Evolutionary conservation across 2,888 invertebrate genomes (phyloP), one percentile per base, ranked within the genome.

Genomic region (Stenodera caucasica): DNA sequence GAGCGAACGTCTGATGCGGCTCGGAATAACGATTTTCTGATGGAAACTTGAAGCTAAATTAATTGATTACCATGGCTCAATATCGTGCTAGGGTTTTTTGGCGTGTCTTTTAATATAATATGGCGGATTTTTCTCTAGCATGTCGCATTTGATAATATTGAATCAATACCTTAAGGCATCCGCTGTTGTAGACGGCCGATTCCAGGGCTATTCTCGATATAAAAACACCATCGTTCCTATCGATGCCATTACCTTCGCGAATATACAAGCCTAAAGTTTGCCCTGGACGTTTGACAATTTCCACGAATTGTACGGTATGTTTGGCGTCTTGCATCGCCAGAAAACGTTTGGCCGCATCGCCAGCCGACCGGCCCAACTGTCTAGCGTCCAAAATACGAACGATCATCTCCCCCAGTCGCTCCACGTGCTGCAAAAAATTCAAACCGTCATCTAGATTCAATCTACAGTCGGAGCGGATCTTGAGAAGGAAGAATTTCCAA

Each of bases 181-280:
- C 97, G 78, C 96, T 96, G 82, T 96, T 96, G 82, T 96, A 97
- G 49, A 98, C 96, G 33, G 97, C 96, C 52, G 96, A 96, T 81
- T 97, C 97, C 74, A 96, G 85, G 35, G 98, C 98, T 78, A 96
- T 94, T 73, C 93, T 84, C 8, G 98, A 98, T 81, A 99, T 98
- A 84, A 99, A 99, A 64, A 99, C 98, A 50, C 99, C 99, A 75
- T 97, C 96, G 51, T 90, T 89, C 64, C 96, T 87, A 75, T 96
- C 94, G 57, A 92, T 88, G n/a, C 98, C 98, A 77, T 99, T 98
- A n/a, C 98, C 98, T 86, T 99, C 98, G 40, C 98, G 87, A 76
- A 99, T 98, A 81, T 99, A 99, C 63, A 99, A 86, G 49, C 99
- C 99, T 66, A 99, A 84, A 32, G 98, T 98, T 82, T 99, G 98